Evolutionary conservation across 1,140 invertebrate species (phyloP).

Genomic region (Lerema accius): DNA sequence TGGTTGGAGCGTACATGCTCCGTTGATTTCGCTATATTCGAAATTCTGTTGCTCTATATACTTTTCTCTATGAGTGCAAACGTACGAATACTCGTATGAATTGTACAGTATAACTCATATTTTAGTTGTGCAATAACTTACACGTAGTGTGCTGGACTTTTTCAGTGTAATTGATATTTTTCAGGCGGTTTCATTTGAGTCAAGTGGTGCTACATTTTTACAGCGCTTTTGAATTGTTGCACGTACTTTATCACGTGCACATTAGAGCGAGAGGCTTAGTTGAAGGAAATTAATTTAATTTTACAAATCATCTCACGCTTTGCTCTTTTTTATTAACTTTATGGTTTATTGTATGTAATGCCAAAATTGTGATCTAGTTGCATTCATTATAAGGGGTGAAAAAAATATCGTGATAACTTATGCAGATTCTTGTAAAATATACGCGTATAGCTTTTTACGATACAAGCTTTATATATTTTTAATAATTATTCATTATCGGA

Average conservation of each 20-base stretch:
- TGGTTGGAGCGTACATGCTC: constrained; percentile 31
- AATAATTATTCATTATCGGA: too few species aligned
- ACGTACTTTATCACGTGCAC: neutral
- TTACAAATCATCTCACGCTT: neutral
- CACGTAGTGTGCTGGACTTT: constrained; percentile 25
- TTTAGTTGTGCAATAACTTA: constrained; percentile 36
- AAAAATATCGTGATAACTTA: too few species aligned
- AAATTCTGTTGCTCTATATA: constrained; percentile 35
- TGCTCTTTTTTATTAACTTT: too few species aligned
- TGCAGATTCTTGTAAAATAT: too few species aligned
- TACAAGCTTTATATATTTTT: too few species aligned
- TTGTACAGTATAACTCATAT: constrained; percentile 35
- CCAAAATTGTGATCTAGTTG: too few species aligned
- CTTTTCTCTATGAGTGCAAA: constrained; percentile 18
- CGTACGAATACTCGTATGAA: constrained; percentile 6
- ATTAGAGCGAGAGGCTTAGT: neutral
- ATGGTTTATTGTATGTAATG: too few species aligned
- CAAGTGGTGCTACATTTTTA: neutral
- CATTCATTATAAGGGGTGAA: too few species aligned
- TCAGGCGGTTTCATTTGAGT: constrained; percentile 3
- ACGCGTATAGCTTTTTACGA: too few species aligned
- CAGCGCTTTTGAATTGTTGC: neutral
- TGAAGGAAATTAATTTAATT: neutral
- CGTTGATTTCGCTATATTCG: constrained; percentile 34
- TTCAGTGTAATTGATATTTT: constrained; percentile 15